Conservation (phyloP, 2,113 vertebrate genomes). For the Stigmatopora argus region DNA sequence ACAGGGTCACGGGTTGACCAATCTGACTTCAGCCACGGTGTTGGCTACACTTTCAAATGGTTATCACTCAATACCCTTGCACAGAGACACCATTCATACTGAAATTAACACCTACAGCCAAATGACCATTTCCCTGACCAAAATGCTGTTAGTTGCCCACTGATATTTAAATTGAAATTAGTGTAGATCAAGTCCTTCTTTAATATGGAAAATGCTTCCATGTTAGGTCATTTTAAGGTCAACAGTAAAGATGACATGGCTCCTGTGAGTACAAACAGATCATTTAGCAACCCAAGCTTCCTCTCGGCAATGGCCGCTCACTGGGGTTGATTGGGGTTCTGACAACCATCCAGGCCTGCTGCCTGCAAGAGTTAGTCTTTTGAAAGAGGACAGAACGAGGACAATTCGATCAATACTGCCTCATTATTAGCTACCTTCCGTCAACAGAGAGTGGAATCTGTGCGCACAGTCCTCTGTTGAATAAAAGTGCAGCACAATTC, state of each 20-base stretch:
- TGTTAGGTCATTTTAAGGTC: conserved; percentile 47
- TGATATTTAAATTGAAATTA: conserved; percentile 29
- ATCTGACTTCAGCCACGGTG: no score
- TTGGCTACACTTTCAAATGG: no score
- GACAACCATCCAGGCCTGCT: conserved; percentile 44
- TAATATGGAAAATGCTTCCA: conserved; percentile 11
- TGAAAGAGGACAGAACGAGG: conserved; percentile 37
- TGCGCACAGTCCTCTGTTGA: conserved; percentile 53
- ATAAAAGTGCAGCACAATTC: conserved; percentile 52
- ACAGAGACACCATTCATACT: no score
- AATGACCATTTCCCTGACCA: conserved; percentile 25
- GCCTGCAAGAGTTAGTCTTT: conserved; percentile 47
- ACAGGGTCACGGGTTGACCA: no score
- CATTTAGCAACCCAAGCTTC: conserved; percentile 40
- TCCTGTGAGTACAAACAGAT: conserved; percentile 42
- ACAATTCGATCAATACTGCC: conserved; percentile 60
- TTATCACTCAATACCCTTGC: no score
- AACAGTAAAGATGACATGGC: conserved; percentile 27
- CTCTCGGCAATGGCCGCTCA: conserved; percentile 43
- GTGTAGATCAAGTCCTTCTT: conserved; percentile 17
- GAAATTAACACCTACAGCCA: not conserved
- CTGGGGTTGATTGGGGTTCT: conserved; percentile 41
- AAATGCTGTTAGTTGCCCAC: conserved; percentile 13
- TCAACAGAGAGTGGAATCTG: conserved; percentile 53
- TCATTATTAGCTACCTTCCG: conserved; percentile 63